phyloP scores from a whole-genome alignment of 1,140 invertebrate genomes.

The Dysdera silvatica region DNA sequence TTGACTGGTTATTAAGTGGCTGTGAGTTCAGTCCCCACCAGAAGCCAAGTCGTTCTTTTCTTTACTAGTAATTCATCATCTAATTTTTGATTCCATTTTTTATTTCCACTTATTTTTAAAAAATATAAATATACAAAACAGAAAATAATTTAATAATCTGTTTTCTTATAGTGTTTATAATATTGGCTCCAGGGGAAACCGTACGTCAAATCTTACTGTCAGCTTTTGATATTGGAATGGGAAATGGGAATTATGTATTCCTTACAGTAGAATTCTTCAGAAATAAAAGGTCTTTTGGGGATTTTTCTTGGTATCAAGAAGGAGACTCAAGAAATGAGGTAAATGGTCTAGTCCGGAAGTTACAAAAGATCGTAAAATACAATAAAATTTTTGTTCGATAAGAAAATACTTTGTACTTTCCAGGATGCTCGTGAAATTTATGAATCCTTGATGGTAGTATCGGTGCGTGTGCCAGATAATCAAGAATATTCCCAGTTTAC shows the following conservation, averaged over 20 bases:
- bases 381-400: no score
- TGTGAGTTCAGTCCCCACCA: no score
- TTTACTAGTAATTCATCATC: no score
- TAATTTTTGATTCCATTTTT: no score
- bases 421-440: constrained; percentile 32
- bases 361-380: neutral
- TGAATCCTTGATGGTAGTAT: constrained; percentile 30
- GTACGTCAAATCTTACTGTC: constrained; percentile 24
- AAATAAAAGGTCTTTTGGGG: neutral
- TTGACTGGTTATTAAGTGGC: no score
- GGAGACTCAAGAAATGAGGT: constrained; percentile 19
- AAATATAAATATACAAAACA: no score
- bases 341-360: neutral
- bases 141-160: no score
- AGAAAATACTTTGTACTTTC: no score
- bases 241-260: constrained; percentile 32
- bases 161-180: constrained; percentile 23
- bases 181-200: constrained; percentile 10
- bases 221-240: constrained; percentile 30
- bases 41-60: no score
- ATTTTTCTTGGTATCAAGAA: constrained; percentile 24
- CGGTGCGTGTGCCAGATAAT: constrained; percentile 25
- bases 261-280: constrained; percentile 17
- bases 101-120: no score
- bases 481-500: constrained; percentile 26